phyloP scores from a whole-genome alignment of 2,888 invertebrate species.

The Ormyrus labotus region DNA sequence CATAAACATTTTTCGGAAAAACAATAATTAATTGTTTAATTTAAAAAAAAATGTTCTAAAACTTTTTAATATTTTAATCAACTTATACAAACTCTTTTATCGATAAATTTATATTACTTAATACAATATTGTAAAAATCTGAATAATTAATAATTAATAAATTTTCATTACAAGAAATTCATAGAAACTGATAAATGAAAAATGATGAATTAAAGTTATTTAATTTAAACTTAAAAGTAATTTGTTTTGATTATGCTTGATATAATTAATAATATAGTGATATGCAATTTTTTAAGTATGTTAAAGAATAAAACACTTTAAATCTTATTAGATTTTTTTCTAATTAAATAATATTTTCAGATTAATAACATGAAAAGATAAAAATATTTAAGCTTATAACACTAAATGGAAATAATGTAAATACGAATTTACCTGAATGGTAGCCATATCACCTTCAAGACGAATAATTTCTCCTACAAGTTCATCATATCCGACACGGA shows the following conservation, averaged over 20 bases:
- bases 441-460: constrained; percentile 99
- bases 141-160: background rate
- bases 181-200: too few species aligned
- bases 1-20: background rate
- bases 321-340: too few species aligned
- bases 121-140: background rate
- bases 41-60: too few species aligned
- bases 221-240: background rate
- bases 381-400: too few species aligned
- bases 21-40: background rate
- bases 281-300: background rate
- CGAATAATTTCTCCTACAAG: constrained; percentile 99
- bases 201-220: background rate
- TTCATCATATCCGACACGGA: constrained; percentile 98
- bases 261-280: background rate
- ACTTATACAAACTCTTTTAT: too few species aligned
- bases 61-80: too few species aligned
- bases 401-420: background rate
- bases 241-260: background rate
- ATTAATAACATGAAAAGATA: too few species aligned
- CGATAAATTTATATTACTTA: too few species aligned
- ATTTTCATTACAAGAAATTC: too few species aligned
- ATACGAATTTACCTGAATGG: constrained; percentile 93
- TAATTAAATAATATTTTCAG: too few species aligned
- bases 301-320: background rate